These are phyloP conservation scores for Lynx canadensis DNA, from an alignment of 2,113 vertebrate genomes.

Conservation along the genomic window DNA sequence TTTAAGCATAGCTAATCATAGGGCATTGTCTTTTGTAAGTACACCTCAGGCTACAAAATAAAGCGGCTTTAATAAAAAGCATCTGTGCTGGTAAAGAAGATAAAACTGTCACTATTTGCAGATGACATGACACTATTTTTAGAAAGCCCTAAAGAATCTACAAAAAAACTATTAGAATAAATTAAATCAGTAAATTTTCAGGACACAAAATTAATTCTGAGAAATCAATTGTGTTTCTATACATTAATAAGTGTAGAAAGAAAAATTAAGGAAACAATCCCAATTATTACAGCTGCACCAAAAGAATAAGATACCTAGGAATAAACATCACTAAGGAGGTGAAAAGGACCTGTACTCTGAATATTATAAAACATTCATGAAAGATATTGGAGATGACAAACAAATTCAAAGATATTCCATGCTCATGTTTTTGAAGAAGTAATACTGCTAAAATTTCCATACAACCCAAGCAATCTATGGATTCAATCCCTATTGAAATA, in stretches of 20 bases:
- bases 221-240: background rate
- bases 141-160: background rate
- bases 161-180: background rate
- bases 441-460: background rate
- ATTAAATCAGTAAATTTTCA: background rate
- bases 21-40: background rate
- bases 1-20: background rate
- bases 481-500: background rate
- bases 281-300: background rate
- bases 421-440: background rate
- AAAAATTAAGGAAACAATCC: background rate
- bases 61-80: background rate
- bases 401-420: background rate
- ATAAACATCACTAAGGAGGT: background rate
- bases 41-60: background rate
- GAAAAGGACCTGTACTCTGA: background rate
- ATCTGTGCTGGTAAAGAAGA: background rate
- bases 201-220: background rate
- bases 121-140: background rate
- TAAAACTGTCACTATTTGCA: background rate
- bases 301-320: background rate
- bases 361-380: background rate
- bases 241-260: background rate
- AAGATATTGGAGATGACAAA: background rate
- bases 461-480: background rate